phyloP scores from a whole-genome alignment of 2,888 invertebrate species.

The Hydroisotoma schaefferi region DNA sequence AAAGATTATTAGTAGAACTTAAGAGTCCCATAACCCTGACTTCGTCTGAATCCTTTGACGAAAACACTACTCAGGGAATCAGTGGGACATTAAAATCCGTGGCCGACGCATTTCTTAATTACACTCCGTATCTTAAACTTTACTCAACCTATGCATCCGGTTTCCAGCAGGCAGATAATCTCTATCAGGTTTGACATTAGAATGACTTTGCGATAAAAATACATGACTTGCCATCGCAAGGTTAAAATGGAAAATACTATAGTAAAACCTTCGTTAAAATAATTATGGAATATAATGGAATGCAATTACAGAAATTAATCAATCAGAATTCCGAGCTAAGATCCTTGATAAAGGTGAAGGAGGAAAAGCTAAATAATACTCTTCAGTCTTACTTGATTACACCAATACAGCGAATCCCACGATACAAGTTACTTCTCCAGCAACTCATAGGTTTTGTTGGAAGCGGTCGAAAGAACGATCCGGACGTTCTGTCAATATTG shows the following conservation, averaged over 20 bases:
- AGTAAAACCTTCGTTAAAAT: too few relatives aligned
- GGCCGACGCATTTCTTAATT: conserved; percentile 64
- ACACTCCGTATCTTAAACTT: conserved; percentile 72
- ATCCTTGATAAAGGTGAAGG: conserved; percentile 33
- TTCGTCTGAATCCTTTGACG: background rate
- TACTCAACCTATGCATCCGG: conserved; percentile 75
- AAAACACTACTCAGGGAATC: conserved; percentile 8
- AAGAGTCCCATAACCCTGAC: conserved; percentile 23
- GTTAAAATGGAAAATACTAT: too few relatives aligned
- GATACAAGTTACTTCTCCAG: conserved; percentile 68
- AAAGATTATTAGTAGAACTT: conserved; percentile 51
- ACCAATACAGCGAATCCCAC: conserved; percentile 73
- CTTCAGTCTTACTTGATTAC: conserved; percentile 69
- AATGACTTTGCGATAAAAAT: too few relatives aligned
- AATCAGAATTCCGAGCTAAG: conserved; percentile 25
- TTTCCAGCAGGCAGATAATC: conserved; percentile 62
- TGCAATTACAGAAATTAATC: conserved; percentile 20
- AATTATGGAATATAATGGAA: too few relatives aligned
- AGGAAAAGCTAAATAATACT: conserved; percentile 63
- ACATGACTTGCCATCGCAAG: too few relatives aligned
- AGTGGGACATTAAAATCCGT: conserved; percentile 51
- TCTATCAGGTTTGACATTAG: conserved; percentile 62
- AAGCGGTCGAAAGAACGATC: conserved; percentile 26
- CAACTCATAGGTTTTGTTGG: conserved; percentile 56
- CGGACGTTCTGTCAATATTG: conserved; percentile 32